Percentiles rank a stretch among this genome's conserved stretches.
Conservation (phyloP, 2,113 vertebrate genomes). For the Chitala chitala region DNA sequence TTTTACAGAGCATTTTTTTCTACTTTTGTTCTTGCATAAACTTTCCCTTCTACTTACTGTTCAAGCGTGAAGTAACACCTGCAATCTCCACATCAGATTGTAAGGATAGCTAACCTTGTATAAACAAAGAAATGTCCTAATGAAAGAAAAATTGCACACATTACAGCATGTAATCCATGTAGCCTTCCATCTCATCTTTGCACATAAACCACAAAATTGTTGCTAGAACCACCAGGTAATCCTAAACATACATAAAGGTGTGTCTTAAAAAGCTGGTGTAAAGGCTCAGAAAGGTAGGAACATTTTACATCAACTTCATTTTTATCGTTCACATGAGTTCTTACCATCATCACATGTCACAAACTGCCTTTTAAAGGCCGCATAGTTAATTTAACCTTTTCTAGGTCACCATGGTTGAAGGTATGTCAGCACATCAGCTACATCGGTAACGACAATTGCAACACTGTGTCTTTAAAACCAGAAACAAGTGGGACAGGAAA, state of each 20-base stretch:
- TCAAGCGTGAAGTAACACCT: conserved; percentile 29
- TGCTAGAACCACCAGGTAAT: conserved; percentile 4
- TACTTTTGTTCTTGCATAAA: conserved; percentile 28
- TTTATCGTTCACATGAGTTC: neutral
- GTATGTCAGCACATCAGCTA: no score
- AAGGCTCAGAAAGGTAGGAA: neutral
- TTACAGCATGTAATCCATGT: conserved; percentile 32
- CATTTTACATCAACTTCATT: neutral
- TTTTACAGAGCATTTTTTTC: neutral
- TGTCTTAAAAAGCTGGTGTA: neutral
- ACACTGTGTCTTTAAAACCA: conserved; percentile 7
- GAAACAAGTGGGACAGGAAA: conserved; percentile 15
- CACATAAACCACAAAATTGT: neutral
- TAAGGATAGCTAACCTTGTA: neutral
- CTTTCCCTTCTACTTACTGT: conserved; percentile 33
- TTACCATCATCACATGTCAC: neutral
- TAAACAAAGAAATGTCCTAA: conserved; percentile 43
- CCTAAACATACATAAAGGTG: conserved; percentile 18
- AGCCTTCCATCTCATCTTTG: conserved; percentile 14
- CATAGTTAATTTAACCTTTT: no score
- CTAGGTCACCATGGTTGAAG: no score
- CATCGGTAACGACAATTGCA: neutral
- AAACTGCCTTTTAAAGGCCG: no score
- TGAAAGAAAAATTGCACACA: conserved; percentile 37
- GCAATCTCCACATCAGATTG: conserved; percentile 26